A percentile compares a stretch with the other conserved stretches of the same genome.
Conservation (phyloP, 2,797 vertebrate genomes). For the Prunella strophiata region DNA sequence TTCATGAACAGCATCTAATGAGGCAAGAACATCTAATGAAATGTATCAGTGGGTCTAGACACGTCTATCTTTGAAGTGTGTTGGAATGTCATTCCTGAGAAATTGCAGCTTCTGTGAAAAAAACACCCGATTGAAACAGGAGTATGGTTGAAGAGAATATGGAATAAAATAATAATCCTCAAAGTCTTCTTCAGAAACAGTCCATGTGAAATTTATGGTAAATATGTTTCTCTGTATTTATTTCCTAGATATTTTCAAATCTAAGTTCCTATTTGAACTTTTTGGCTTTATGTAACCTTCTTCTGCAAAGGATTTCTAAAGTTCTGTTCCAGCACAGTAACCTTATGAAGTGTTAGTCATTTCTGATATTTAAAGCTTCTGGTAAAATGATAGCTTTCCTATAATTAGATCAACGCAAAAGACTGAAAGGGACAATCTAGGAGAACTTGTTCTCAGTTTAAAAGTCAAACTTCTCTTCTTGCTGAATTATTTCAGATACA, state of each 20-base stretch:
- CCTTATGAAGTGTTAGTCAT: background rate
- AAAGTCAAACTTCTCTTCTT: background rate
- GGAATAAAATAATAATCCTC: background rate
- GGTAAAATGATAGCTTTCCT: background rate
- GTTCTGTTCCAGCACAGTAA: background rate
- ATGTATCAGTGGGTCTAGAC: background rate
- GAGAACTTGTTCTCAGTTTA: constrained; percentile 15
- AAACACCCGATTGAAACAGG: background rate
- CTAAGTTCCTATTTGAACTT: background rate
- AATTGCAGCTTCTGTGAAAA: background rate
- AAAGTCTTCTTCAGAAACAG: background rate
- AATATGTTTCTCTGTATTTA: background rate
- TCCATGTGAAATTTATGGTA: background rate
- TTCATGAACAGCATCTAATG: background rate
- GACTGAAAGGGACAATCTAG: constrained; percentile 6
- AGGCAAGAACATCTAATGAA: background rate
- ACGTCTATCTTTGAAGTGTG: background rate
- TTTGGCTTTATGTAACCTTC: background rate
- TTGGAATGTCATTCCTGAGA: background rate
- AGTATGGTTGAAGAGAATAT: background rate
- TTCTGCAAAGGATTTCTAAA: background rate
- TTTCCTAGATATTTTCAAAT: background rate
- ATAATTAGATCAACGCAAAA: background rate
- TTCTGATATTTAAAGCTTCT: constrained; percentile 22
- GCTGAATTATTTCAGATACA: background rate